These are phyloP conservation scores for Cryptoprocta ferox DNA, from an alignment of 2,797 vertebrate species.

Conservation along the genomic window DNA sequence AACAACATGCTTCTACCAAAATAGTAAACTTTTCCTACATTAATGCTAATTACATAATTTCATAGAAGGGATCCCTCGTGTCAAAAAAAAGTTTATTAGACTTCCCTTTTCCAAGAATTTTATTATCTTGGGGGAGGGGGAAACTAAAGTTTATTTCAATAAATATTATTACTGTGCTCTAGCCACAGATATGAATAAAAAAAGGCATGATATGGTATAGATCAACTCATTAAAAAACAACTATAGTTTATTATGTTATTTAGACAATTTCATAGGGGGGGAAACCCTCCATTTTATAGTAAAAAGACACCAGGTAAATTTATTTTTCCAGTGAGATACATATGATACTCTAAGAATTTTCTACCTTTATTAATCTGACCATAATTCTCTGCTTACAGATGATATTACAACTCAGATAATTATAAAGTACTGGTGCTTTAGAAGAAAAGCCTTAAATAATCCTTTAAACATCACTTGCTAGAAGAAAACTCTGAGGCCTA, in stretches of 20 bases:
- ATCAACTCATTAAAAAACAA: not conserved
- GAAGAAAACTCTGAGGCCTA: slow-evolving; percentile 5
- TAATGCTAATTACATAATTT: slow-evolving; percentile 31
- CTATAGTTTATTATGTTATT: slow-evolving; percentile 26
- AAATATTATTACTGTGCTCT: not conserved
- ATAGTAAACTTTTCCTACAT: not conserved
- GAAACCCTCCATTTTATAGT: not conserved
- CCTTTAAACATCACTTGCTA: not conserved
- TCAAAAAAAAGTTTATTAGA: not conserved
- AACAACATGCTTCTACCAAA: slow-evolving; percentile 45
- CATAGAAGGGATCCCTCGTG: not conserved
- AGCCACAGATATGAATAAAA: not conserved
- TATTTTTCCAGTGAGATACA: not conserved
- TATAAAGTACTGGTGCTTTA: not conserved
- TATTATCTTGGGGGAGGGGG: not conserved
- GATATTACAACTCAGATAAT: not conserved
- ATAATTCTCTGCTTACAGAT: not conserved
- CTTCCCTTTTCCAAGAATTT: slow-evolving; percentile 11
- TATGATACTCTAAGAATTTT: not conserved
- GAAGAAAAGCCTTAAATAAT: not conserved
- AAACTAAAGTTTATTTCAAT: not conserved
- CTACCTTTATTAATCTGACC: not conserved
- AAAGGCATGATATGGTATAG: not conserved
- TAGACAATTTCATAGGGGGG: not conserved
- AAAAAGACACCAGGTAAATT: slow-evolving; percentile 11